Percentiles rank a stretch among this genome's conserved stretches.
Conservation (phyloP, 2,113 vertebrate genomes). For the Paramisgurnus dabryanus region DNA sequence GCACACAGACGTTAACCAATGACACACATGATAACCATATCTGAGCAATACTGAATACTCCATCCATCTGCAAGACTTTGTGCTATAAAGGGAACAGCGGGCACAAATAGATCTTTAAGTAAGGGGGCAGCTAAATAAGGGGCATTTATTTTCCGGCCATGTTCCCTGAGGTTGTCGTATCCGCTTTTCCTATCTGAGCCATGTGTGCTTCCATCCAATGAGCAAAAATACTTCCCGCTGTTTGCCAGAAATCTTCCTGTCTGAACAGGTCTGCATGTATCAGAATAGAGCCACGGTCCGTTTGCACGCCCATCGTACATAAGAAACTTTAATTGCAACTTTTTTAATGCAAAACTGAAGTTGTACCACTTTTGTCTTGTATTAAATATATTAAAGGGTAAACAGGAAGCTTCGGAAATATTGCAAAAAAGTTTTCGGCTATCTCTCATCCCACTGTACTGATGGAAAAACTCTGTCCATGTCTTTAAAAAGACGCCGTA, state of each 20-base stretch:
- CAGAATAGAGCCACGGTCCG: slow-evolving; percentile 12
- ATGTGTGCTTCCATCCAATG: slow-evolving; percentile 53
- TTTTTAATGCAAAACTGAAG: too few relatives aligned
- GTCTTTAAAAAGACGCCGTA: too few relatives aligned
- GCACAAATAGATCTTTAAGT: slow-evolving; percentile 14
- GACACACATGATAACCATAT: background rate
- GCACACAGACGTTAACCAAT: background rate
- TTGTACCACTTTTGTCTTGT: too few relatives aligned
- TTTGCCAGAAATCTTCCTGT: slow-evolving; percentile 67
- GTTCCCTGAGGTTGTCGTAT: background rate
- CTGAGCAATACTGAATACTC: background rate
- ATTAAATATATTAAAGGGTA: too few relatives aligned
- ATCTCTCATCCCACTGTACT: too few relatives aligned
- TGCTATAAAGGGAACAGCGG: background rate
- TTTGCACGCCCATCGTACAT: background rate
- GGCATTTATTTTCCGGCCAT: slow-evolving; percentile 5
- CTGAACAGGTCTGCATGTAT: slow-evolving; percentile 55
- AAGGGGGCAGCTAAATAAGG: slow-evolving; percentile 48
- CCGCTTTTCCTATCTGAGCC: slow-evolving; percentile 11
- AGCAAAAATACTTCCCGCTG: slow-evolving; percentile 65
- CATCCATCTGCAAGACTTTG: background rate
- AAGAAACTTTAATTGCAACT: too few relatives aligned
- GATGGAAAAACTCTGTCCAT: too few relatives aligned
- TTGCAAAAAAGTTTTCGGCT: too few relatives aligned
- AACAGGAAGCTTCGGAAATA: too few relatives aligned